phyloP scores from a whole-genome alignment of 2,113 vertebrate species.

The Myrmecophaga tridactyla region DNA sequence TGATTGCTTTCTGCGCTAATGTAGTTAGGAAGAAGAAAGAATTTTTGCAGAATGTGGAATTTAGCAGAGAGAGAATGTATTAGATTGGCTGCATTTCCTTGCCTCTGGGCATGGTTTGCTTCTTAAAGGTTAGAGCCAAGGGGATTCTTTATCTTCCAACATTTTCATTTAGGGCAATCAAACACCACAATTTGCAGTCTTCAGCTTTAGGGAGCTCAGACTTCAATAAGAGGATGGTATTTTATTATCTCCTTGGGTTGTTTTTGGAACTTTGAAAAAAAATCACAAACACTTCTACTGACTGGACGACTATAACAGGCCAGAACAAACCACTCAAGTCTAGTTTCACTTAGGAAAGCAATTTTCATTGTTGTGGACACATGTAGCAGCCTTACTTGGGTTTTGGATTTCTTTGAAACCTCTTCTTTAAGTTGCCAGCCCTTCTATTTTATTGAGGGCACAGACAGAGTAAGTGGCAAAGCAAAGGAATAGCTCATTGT shows the following conservation, averaged over 20 bases:
- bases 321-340: constrained; percentile 60
- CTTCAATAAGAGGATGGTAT: constrained; percentile 72
- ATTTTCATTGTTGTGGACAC: constrained; percentile 61
- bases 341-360: constrained; percentile 67
- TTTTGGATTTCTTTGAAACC: constrained; percentile 40
- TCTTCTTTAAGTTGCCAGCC: constrained; percentile 13
- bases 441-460: constrained; percentile 12
- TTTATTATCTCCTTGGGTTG: constrained; percentile 75
- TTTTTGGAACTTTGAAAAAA: constrained; percentile 66
- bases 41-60: constrained; percentile 52
- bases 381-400: background rate
- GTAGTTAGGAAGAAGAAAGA: constrained; percentile 46
- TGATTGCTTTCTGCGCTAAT: constrained; percentile 59
- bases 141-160: constrained; percentile 70
- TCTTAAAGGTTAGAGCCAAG: constrained; percentile 70
- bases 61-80: constrained; percentile 57
- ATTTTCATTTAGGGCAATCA: constrained; percentile 76
- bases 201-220: constrained; percentile 69
- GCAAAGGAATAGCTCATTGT: background rate
- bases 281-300: constrained; percentile 52
- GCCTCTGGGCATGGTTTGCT: constrained; percentile 62
- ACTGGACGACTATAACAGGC: constrained; percentile 23
- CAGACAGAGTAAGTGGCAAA: background rate
- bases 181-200: constrained; percentile 60
- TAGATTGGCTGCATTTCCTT: constrained; percentile 29